Evolutionary conservation across 2,113 vertebrate genomes (phyloP), one percentile per base, ranked within the genome.

Genomic region (Gasterosteus nipponicus): DNA sequence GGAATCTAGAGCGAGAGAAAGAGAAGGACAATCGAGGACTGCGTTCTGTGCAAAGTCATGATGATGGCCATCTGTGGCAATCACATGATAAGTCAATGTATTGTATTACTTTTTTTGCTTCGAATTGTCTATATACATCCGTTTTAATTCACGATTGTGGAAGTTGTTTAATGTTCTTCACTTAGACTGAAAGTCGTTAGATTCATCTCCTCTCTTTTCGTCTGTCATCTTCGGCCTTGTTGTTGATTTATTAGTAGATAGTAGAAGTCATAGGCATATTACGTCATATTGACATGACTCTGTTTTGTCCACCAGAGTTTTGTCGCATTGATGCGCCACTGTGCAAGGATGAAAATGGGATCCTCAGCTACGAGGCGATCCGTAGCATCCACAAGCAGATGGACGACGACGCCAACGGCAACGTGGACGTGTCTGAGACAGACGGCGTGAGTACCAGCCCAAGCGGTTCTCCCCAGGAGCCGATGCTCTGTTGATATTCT

Each of bases 331-430:
- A 99, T 81, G 86, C 91, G 63, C 89, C 92, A 0, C 89, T 97
- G 65, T 99, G 98, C 91, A 94, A 95, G 10, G 94, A 96, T 10
- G 96, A 97, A 54, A 98, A 97, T 0, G 94, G 93, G 81, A 79
- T 95, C 84, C 96, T 98, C 75, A 97, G 96, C 92, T 99, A 96
- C 2, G 97, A 98, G 77, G 96, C 97, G 0, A 96, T 99, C 69
- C 94, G 96, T 78, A 97, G 86, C 87, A 99, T 99, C 90, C 97
- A 99, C 92, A 99, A 99, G 61, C 96, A 97, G 93, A 98, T 99
- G 97, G 98, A 99, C 0, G 97, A 99, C 2, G 98, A 99, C 0
- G 97, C 96, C 88, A 99, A 99, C 3, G 98, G 98, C 69, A 97
- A 97, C 2, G 97, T 99, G 73, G 97, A 99, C 0, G 96, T 98